These are phyloP conservation scores for Drosophila parvula DNA, from an alignment of 1,140 invertebrate genomes.

Conservation along the genomic window DNA sequence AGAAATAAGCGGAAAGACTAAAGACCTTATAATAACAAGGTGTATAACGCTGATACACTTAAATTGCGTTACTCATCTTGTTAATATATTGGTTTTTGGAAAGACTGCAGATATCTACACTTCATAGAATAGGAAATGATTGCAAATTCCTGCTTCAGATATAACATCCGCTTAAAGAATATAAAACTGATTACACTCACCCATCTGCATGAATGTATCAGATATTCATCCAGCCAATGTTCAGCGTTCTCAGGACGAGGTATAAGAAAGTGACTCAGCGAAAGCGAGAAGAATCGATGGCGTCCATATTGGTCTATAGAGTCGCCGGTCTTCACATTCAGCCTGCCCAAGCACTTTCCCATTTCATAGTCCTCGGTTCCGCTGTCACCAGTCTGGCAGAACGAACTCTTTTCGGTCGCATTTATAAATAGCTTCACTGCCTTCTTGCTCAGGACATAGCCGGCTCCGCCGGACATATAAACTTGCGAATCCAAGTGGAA, in stretches of 20 bases:
- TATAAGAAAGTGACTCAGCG: constrained; percentile 30
- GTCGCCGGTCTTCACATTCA: constrained; percentile 94
- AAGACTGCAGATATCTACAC: too few relatives aligned
- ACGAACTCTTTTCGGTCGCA: constrained; percentile 87
- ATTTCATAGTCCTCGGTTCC: constrained; percentile 96
- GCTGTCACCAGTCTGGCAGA: constrained; percentile 88
- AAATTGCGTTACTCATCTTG: too few relatives aligned
- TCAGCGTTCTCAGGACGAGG: constrained; percentile 1
- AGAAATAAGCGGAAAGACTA: too few relatives aligned
- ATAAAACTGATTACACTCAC: constrained; percentile 3
- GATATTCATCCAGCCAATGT: constrained; percentile 35
- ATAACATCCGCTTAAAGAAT: too few relatives aligned
- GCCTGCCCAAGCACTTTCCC: constrained; percentile 93
- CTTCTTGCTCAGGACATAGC: constrained; percentile 94
- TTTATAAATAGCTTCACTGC: constrained; percentile 89
- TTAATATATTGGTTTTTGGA: too few relatives aligned
- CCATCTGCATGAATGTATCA: constrained; percentile 14
- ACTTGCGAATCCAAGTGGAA: constrained; percentile 92
- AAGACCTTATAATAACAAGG: too few relatives aligned
- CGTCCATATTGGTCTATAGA: constrained; percentile 94
- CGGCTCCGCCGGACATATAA: constrained; percentile 97
- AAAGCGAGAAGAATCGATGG: constrained; percentile 52
- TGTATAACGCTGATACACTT: too few relatives aligned
- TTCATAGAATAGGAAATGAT: too few relatives aligned
- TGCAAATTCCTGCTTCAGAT: too few relatives aligned